phyloP scores from a whole-genome alignment of 2,113 vertebrate genomes.

The Myodes glareolus region DNA sequence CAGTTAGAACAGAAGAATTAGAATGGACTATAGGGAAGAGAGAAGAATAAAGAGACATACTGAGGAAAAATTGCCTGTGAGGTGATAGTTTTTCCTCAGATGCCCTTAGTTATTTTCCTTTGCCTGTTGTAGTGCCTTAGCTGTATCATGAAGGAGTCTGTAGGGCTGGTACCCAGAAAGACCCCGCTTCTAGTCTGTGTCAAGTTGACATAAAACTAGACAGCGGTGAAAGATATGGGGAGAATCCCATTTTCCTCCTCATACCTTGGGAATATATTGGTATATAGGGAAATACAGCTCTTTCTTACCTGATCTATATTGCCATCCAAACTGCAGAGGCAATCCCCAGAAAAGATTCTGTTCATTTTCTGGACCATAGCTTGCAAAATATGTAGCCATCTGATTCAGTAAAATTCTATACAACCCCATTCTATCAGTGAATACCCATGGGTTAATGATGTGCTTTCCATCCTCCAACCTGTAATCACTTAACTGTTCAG shows the following conservation, averaged over 20 bases:
- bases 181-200: not conserved
- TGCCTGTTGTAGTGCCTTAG: too few species aligned
- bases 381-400: slow-evolving; percentile 87
- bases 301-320: slow-evolving; percentile 64
- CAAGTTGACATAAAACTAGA: not conserved
- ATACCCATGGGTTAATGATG: slow-evolving; percentile 88
- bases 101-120: too few species aligned
- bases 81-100: too few species aligned
- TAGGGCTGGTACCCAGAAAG: too few species aligned
- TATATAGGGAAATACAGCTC: not conserved
- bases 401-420: slow-evolving; percentile 87
- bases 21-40: too few species aligned
- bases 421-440: slow-evolving; percentile 87
- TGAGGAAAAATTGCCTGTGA: too few species aligned
- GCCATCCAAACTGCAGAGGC: slow-evolving; percentile 92
- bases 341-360: slow-evolving; percentile 91
- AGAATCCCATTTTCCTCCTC: not conserved
- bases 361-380: slow-evolving; percentile 83
- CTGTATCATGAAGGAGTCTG: too few species aligned
- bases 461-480: slow-evolving; percentile 71
- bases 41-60: too few species aligned
- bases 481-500: slow-evolving; percentile 81
- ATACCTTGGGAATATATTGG: not conserved
- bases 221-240: not conserved
- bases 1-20: too few species aligned